phyloP scores from a whole-genome alignment of 2,888 invertebrate species.

The Stegana nigrithorax region DNA sequence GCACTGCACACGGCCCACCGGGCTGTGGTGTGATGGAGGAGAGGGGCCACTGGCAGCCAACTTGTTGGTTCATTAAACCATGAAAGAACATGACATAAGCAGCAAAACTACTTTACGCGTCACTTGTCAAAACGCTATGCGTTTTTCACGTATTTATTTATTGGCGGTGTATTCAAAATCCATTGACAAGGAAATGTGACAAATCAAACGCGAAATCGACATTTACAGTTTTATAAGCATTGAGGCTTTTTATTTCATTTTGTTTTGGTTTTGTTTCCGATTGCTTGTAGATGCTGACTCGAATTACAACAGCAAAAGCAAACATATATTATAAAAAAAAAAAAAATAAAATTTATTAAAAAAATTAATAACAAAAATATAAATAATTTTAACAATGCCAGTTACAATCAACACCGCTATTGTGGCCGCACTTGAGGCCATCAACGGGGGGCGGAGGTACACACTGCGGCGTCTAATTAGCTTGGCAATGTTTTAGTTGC shows the following conservation, averaged over 20 bases:
- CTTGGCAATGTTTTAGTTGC: too few species aligned
- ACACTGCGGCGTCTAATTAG: too few species aligned
- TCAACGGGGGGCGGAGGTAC: too few species aligned
- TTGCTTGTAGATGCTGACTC: neutral
- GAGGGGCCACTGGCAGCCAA: too few species aligned
- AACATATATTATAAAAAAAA: neutral
- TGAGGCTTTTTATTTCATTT: neutral
- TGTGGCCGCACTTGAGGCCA: too few species aligned
- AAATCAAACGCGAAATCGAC: neutral
- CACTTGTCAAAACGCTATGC: conserved; percentile 13
- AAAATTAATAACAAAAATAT: too few species aligned
- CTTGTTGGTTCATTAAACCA: neutral
- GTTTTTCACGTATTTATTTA: too few species aligned
- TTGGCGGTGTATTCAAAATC: neutral
- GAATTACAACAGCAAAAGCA: neutral
- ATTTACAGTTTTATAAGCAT: conserved; percentile 10
- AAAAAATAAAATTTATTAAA: neutral
- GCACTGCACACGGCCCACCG: too few species aligned
- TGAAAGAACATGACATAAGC: conserved; percentile 5
- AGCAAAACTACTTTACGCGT: neutral
- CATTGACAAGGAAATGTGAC: neutral
- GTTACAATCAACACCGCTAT: too few species aligned
- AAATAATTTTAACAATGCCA: too few species aligned
- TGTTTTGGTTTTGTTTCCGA: too few species aligned
- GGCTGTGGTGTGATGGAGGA: too few species aligned